Conservation (phyloP, 2,888 invertebrate genomes). For the Steinernema scapterisci region DNA sequence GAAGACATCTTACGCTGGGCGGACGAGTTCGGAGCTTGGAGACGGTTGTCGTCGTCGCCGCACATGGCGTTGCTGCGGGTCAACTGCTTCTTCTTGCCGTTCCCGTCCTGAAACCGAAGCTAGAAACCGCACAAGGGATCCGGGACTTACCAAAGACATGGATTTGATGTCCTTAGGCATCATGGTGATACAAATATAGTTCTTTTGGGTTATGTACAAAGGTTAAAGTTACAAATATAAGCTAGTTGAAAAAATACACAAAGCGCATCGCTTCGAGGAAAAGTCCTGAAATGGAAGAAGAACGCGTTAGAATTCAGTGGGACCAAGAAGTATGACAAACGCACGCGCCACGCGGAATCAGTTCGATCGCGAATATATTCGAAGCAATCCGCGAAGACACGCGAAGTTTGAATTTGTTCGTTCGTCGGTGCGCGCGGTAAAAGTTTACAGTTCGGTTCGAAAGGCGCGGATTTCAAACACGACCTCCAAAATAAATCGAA, state of each 20-base stretch:
- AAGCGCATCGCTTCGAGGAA: conserved; percentile 26
- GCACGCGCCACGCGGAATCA: too few relatives aligned
- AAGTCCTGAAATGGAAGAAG: neutral
- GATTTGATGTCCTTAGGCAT: conserved; percentile 17
- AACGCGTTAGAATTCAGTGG: too few relatives aligned
- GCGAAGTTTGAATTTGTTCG: too few relatives aligned
- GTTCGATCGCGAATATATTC: too few relatives aligned
- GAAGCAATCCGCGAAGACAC: too few relatives aligned
- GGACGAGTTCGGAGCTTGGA: conserved; percentile 10
- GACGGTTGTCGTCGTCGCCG: conserved; percentile 44
- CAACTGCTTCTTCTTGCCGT: conserved; percentile 37
- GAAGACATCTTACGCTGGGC: conserved; percentile 8
- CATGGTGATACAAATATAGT: conserved; percentile 14
- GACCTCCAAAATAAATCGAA: too few relatives aligned
- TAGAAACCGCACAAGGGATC: neutral
- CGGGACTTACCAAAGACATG: neutral
- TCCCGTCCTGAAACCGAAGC: neutral
- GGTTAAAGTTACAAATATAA: conserved; percentile 11
- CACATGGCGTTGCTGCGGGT: conserved; percentile 41
- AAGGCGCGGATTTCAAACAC: too few relatives aligned
- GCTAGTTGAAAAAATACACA: conserved; percentile 11
- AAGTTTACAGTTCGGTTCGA: too few relatives aligned
- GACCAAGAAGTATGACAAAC: too few relatives aligned
- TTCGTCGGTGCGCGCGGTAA: too few relatives aligned
- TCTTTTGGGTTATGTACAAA: conserved; percentile 17